phyloP scores from a whole-genome alignment of 1,140 invertebrate genomes.

The Nasonia longicornis region DNA sequence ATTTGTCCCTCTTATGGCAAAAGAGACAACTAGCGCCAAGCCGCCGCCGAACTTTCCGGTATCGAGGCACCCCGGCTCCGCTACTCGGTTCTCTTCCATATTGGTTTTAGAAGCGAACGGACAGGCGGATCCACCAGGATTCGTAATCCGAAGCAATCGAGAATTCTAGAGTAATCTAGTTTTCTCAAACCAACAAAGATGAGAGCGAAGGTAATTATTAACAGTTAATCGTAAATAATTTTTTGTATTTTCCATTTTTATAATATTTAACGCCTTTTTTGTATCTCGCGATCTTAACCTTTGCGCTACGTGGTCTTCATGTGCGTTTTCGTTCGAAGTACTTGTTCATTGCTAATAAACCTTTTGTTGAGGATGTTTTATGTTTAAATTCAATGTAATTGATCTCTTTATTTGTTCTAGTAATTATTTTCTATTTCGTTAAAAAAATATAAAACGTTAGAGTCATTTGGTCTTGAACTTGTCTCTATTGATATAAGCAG shows the following conservation, averaged over 20 bases:
- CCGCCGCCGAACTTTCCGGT: background rate
- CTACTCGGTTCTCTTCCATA: slow-evolving; percentile 56
- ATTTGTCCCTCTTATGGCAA: slow-evolving; percentile 19
- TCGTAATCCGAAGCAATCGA: slow-evolving; percentile 57
- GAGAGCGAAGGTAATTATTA: slow-evolving; percentile 65
- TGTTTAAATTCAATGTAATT: too few relatives aligned
- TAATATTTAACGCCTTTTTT: background rate
- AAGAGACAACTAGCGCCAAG: background rate
- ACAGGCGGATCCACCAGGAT: slow-evolving; percentile 38
- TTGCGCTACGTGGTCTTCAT: background rate
- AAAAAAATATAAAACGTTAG: background rate
- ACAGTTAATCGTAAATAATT: slow-evolving; percentile 43
- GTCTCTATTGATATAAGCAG: too few relatives aligned
- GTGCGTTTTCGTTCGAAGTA: slow-evolving; percentile 21
- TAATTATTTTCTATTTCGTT: background rate
- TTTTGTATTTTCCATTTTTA: slow-evolving; percentile 4
- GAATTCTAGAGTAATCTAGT: slow-evolving; percentile 55
- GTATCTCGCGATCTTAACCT: background rate
- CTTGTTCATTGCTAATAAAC: background rate
- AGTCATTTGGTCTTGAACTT: too few relatives aligned
- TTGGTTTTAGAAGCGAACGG: slow-evolving; percentile 49
- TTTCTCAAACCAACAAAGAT: slow-evolving; percentile 53
- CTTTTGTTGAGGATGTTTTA: background rate
- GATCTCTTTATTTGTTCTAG: too few relatives aligned
- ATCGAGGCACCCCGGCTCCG: background rate